Percentiles rank a stretch among this genome's conserved stretches.
Conservation (phyloP, 2,113 vertebrate genomes). For the Capricornis sumatraensis region DNA sequence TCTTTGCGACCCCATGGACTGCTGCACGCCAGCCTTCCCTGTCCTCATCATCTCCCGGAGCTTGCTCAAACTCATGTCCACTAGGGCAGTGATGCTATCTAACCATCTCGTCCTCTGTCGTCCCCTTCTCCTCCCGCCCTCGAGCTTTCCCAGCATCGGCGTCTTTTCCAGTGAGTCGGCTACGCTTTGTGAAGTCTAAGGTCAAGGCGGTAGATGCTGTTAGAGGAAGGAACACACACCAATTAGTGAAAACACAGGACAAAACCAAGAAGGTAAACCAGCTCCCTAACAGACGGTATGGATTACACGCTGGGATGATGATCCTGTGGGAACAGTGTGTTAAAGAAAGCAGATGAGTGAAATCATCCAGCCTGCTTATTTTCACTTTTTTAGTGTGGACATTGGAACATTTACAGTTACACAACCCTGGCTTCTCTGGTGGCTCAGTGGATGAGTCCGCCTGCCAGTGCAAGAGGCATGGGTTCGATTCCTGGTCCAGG, state of each 20-base stretch:
- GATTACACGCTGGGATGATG: neutral
- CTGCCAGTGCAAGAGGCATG: neutral
- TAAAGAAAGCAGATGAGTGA: neutral
- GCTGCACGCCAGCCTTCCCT: neutral
- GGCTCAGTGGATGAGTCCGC: neutral
- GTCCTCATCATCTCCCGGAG: neutral
- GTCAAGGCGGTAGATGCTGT: neutral
- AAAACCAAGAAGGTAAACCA: neutral
- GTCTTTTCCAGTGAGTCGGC: neutral
- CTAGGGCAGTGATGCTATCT: neutral
- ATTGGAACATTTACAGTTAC: neutral
- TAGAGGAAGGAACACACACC: neutral
- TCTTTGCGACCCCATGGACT: neutral
- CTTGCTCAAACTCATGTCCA: neutral
- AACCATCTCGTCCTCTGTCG: neutral
- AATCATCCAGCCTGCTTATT: neutral
- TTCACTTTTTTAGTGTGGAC: neutral
- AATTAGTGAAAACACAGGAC: neutral
- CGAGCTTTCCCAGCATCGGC: neutral
- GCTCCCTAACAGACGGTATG: neutral
- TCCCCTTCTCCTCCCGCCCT: neutral
- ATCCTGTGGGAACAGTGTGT: accelerated
- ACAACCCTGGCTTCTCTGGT: neutral
- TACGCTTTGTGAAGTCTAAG: neutral
- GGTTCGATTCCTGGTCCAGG: neutral